Evolutionary conservation across 2,888 invertebrate species (phyloP), one percentile per base, ranked within the genome.

Genomic region (Xestia sexstrigata): DNA sequence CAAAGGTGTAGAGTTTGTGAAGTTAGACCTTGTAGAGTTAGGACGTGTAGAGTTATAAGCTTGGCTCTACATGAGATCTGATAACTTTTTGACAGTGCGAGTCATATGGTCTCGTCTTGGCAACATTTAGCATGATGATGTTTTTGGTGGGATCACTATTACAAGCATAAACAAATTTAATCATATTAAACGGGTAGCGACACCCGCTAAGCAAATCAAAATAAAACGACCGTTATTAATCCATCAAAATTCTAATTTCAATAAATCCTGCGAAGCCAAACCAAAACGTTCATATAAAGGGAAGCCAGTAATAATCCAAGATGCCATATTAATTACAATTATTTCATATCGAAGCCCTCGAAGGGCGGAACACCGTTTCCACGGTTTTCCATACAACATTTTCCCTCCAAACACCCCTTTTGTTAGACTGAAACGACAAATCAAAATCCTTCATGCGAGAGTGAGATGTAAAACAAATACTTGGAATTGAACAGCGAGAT

Each of bases 301-400:
- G 82, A 84, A 82, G 77, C 82, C 82, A 55, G 52, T 66, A 79
- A 84, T 88, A 91, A 89, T 88, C 87, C 86, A 78, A 72, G 88
- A 92, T 91, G 68, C 91, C 87, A 85, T 93, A 93, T 94, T 94
- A 94, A 94, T 94, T 95, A 94, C 92, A 93, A 93, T 91, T 87
- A 93, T 93, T 92, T 89, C 83, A 87, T 86, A 87, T 60, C 70
- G 85, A 82, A 89, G 78, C 85, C 90, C 78, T 69, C n/a, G 11
- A 49, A 81, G 78, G 89, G 86, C 82, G 81, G 86, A 71, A 85
- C 82, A 82, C 74, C 52, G 63, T 89, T 91, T 89, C 82, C 81
- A 82, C 82, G 80, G 85, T 85, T 90, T 89, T 88, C 84, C 86
- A 78, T 65, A 78, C 63, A 76, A 78, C 60, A 71, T 75, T 82